A percentile compares a stretch with the other conserved stretches of the same genome.
phyloP scores from a whole-genome alignment of 2,113 vertebrate genomes.

The Gnathonemus echidnorhynchus region DNA sequence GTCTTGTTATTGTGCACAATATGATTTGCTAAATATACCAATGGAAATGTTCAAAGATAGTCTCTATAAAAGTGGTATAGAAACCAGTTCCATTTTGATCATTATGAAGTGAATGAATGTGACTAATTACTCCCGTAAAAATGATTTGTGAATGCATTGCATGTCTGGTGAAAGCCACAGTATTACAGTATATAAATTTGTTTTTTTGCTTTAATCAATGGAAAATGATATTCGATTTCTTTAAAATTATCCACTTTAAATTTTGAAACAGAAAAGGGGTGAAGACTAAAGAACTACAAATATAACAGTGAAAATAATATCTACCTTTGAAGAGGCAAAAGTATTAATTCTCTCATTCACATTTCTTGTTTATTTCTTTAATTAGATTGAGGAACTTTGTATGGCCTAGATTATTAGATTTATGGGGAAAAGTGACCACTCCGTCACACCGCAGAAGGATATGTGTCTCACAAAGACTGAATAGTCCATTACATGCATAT shows the following conservation, averaged over 20 bases:
- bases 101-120: not conserved
- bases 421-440: not conserved
- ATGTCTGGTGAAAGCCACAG: not conserved
- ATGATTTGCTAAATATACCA: not conserved
- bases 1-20: not conserved
- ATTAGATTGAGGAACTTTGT: not conserved
- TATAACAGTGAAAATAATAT: not conserved
- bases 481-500: not conserved
- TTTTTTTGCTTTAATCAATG: not conserved
- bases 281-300: not conserved
- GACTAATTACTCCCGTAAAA: not conserved
- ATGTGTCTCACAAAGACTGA: not conserved
- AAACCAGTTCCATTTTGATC: not conserved
- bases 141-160: not conserved
- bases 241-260: not conserved
- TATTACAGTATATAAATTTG: not conserved
- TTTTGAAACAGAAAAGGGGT: not conserved
- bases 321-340: not conserved
- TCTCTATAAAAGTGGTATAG: not conserved
- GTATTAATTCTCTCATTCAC: not conserved
- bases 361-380: not conserved
- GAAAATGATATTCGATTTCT: not conserved
- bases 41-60: not conserved
- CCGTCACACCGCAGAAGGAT: not conserved
- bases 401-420: not conserved